A percentile compares a stretch with the other conserved stretches of the same genome.
Evolutionary conservation across 2,113 vertebrate genomes (phyloP).

Genomic region (Sturnira hondurensis): DNA sequence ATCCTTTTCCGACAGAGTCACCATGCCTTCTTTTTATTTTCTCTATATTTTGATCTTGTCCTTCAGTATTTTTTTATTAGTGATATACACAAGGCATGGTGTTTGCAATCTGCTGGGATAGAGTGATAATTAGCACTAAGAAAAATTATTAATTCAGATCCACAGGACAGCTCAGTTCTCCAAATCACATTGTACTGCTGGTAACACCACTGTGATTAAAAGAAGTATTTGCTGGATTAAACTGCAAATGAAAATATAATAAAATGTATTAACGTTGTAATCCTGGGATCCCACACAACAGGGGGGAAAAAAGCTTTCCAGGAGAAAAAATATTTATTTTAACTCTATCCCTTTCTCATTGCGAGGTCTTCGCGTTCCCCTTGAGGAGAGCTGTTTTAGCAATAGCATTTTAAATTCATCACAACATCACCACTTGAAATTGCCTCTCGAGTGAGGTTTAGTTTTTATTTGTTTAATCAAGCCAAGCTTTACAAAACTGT

Average conservation of each 20-base stretch:
- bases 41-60: not conserved
- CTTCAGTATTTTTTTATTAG: not conserved
- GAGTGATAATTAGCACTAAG: constrained; percentile 7
- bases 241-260: constrained; percentile 39
- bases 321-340: constrained; percentile 27
- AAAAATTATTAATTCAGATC: constrained; percentile 22
- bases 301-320: not conserved
- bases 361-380: constrained; percentile 51
- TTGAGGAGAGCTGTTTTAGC: constrained; percentile 69
- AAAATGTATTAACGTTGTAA: constrained; percentile 29
- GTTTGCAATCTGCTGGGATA: constrained; percentile 17
- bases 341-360: constrained; percentile 28
- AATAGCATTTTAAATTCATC: constrained; percentile 72
- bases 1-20: not conserved
- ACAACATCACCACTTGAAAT: constrained; percentile 68
- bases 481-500: constrained; percentile 68
- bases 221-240: not conserved
- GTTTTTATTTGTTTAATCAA: constrained; percentile 77
- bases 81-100: not conserved
- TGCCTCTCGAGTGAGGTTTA: constrained; percentile 66
- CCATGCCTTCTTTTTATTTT: constrained; percentile 19
- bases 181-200: not conserved
- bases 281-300: not conserved
- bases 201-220: constrained; percentile 15
- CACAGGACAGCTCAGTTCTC: not conserved